Percentiles rank a stretch among this genome's conserved stretches.
Conservation (phyloP, 1,140 invertebrate species). For the Acyrthosiphon pisum region DNA sequence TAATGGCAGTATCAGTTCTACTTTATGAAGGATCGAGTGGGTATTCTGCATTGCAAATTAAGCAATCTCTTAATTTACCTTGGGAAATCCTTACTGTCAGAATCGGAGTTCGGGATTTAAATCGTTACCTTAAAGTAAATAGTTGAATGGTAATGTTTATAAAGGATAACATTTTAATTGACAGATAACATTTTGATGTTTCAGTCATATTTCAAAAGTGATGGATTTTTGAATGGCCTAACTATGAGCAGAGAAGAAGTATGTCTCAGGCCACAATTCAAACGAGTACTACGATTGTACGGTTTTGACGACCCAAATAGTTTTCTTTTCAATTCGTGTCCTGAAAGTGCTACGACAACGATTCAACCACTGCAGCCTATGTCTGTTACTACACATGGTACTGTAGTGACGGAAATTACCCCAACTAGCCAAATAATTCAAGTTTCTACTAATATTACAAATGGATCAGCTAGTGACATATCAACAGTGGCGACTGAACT, state of each 20-base stretch:
- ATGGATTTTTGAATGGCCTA: conserved; percentile 79
- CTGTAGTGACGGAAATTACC: conserved; percentile 41
- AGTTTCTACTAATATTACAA: conserved; percentile 32
- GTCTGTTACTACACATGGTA: conserved; percentile 48
- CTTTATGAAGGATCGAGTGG: conserved; percentile 78
- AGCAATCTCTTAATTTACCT: conserved; percentile 72
- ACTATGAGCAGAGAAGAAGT: conserved; percentile 79
- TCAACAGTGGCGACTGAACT: not conserved
- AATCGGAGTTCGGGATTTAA: conserved; percentile 80
- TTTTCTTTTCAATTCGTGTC: conserved; percentile 56
- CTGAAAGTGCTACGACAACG: not conserved
- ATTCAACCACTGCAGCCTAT: not conserved
- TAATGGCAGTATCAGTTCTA: conserved; percentile 77
- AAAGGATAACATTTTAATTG: not conserved
- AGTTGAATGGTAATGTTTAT: not conserved
- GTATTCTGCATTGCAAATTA: conserved; percentile 73
- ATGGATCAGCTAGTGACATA: not conserved
- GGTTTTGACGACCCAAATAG: conserved; percentile 71
- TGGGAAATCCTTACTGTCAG: conserved; percentile 73
- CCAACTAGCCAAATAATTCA: conserved; percentile 57
- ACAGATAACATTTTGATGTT: conserved; percentile 55
- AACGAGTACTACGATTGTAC: conserved; percentile 76
- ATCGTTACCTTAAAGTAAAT: conserved; percentile 74
- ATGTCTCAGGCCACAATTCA: conserved; percentile 73
- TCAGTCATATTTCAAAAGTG: conserved; percentile 80